Evolutionary conservation across 1,140 invertebrate genomes (phyloP).

Genomic region (Drosophila setifemur): DNA sequence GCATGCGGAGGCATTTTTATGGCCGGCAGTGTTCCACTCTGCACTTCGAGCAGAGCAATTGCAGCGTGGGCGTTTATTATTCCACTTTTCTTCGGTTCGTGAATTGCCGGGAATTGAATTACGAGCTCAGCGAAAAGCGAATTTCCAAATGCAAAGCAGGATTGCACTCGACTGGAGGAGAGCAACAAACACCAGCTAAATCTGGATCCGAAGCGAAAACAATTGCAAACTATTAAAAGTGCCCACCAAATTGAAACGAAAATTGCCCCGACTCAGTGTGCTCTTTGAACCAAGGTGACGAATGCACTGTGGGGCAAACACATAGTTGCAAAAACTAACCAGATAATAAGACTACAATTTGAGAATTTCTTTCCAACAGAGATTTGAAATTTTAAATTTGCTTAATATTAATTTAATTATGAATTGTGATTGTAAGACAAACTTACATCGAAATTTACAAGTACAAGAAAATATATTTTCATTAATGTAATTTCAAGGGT

Average conservation of each 20-base stretch:
- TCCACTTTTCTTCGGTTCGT: constrained; percentile 6
- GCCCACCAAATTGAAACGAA: constrained; percentile 44
- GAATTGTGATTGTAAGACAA: too few species aligned
- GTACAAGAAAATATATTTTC: too few species aligned
- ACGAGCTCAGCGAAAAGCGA: constrained; percentile 34
- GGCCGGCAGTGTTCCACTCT: constrained; percentile 10
- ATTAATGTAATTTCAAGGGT: too few species aligned
- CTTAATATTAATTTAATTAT: too few species aligned
- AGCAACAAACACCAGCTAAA: constrained; percentile 8
- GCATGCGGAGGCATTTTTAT: constrained; percentile 22
- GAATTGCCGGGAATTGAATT: constrained; percentile 30
- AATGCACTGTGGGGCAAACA: constrained; percentile 12
- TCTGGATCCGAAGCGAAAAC: constrained; percentile 3
- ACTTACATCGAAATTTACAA: too few species aligned
- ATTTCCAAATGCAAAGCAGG: constrained; percentile 2
- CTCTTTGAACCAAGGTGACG: constrained; percentile 61
- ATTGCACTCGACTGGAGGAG: neutral
- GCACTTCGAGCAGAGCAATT: constrained; percentile 1
- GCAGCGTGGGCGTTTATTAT: constrained; percentile 37
- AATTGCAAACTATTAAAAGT: constrained; percentile 63
- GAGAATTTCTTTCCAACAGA: too few species aligned
- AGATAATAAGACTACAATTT: too few species aligned
- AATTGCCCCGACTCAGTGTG: constrained; percentile 51
- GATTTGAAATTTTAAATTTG: too few species aligned
- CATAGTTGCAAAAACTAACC: too few species aligned